A percentile compares a stretch with the other conserved stretches of the same genome.
Conservation (phyloP, 2,888 invertebrate genomes). For the Microchrysa polita region DNA sequence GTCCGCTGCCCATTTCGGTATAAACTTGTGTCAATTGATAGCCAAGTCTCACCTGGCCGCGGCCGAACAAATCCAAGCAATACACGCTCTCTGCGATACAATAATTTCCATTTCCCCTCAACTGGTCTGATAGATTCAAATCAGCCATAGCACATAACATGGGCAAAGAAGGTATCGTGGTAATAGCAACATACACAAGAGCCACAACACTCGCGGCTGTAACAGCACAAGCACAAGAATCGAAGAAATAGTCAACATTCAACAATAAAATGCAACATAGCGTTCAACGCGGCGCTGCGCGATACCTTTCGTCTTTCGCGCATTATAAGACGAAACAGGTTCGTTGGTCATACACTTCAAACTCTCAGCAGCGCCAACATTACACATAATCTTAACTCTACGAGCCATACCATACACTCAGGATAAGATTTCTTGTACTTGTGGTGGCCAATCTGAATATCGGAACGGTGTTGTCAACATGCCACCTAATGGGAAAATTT, state of each 20-base stretch:
- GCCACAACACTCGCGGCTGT: no score
- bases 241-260: conserved; percentile 25
- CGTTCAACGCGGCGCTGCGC: conserved; percentile 16
- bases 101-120: conserved; percentile 13
- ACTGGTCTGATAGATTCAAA: neutral
- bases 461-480: conserved; percentile 30
- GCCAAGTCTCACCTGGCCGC: conserved; percentile 38
- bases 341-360: conserved; percentile 13
- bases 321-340: conserved; percentile 39
- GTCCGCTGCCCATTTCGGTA: conserved; percentile 44
- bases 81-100: neutral
- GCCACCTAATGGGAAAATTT: conserved; percentile 14
- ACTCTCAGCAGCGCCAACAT: conserved; percentile 26
- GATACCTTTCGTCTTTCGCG: neutral
- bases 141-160: conserved; percentile 33
- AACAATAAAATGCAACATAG: conserved; percentile 34
- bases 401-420: conserved; percentile 5
- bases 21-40: conserved; percentile 43
- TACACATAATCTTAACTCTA: conserved; percentile 19
- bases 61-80: conserved; percentile 12
- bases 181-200: conserved; percentile 11
- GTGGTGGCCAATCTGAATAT: conserved; percentile 9
- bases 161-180: conserved; percentile 22
- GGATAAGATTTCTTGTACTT: conserved; percentile 17
- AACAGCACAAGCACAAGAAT: conserved; percentile 10